These are phyloP conservation scores for Tenualosa ilisha DNA, from an alignment of 2,797 vertebrate species.

Conservation along the genomic window DNA sequence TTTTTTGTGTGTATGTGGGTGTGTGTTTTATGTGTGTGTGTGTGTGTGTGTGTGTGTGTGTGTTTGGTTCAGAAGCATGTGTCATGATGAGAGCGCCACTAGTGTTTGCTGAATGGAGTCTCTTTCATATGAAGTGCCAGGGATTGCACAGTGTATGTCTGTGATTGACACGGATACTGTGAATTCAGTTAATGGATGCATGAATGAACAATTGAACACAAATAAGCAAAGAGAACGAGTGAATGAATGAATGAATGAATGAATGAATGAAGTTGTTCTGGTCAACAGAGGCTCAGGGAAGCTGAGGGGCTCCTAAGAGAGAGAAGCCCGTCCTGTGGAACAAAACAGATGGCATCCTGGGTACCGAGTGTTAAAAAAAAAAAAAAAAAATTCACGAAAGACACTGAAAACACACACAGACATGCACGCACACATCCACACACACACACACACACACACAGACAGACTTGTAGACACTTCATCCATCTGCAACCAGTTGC, in stretches of 20 bases:
- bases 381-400: background rate
- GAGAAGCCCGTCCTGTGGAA: background rate
- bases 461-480: background rate
- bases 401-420: background rate
- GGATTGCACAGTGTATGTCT: background rate
- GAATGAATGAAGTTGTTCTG: background rate
- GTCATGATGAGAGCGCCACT: background rate
- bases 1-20: background rate
- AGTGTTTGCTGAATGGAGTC: background rate
- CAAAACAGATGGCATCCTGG: background rate
- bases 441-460: conserved; percentile 20
- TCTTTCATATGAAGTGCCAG: background rate
- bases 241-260: background rate
- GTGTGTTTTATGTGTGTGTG: background rate
- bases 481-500: conserved; percentile 5
- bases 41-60: background rate
- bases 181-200: no score
- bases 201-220: background rate
- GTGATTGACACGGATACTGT: background rate
- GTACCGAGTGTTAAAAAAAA: background rate
- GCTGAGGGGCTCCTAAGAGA: background rate
- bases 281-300: background rate
- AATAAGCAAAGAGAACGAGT: background rate
- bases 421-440: conserved; percentile 35
- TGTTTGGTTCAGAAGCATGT: background rate